phyloP scores from a whole-genome alignment of 2,888 invertebrate species.

The Thereva unica region DNA sequence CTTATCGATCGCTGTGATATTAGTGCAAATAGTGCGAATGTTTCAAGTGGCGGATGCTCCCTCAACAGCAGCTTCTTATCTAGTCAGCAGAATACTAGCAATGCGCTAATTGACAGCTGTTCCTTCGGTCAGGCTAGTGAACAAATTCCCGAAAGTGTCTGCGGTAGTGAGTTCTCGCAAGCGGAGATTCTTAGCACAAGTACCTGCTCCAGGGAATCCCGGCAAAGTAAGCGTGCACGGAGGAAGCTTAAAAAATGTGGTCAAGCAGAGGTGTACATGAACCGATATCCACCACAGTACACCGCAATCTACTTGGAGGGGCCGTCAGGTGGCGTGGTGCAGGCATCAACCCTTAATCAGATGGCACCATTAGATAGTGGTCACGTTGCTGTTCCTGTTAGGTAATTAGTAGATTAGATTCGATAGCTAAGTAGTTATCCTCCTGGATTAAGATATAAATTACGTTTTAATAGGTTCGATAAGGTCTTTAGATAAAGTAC shows the following conservation, averaged over 20 bases:
- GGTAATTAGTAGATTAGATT: no score
- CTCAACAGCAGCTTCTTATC: no score
- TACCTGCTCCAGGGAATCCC: conserved; percentile 49
- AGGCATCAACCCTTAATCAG: no score
- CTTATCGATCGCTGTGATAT: neutral
- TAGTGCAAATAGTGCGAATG: neutral
- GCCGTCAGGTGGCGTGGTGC: conserved; percentile 14
- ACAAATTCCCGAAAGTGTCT: neutral
- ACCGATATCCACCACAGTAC: conserved; percentile 52
- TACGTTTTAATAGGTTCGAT: no score
- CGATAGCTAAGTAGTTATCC: no score
- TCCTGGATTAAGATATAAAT: no score
- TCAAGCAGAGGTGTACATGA: conserved; percentile 9
- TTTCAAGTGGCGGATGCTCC: neutral
- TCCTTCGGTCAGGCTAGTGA: neutral
- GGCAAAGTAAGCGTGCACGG: conserved; percentile 50
- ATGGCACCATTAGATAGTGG: no score
- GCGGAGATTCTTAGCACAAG: conserved; percentile 34
- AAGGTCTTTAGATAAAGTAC: no score
- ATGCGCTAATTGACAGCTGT: no score
- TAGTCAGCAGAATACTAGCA: no score
- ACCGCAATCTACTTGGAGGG: conserved; percentile 53
- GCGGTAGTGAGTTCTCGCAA: neutral
- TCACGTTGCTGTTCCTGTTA: no score
- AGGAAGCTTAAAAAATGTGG: conserved; percentile 50